Base-by-base conservation (phyloP, 2,888 invertebrate genomes). In the Elegia similella region DNA sequence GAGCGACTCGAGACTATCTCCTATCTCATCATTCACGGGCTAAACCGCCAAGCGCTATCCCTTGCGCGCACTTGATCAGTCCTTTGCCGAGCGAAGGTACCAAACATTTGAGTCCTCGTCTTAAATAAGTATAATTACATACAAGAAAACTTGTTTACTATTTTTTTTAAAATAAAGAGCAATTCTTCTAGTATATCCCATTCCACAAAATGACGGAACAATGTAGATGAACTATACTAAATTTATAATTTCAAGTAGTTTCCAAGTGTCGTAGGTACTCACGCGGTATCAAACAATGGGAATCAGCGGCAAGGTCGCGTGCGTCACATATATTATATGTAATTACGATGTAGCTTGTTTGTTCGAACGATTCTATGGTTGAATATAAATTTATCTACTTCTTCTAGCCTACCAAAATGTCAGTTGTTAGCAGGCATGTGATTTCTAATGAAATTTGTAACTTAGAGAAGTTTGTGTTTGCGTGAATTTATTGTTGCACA, bases 291-390 rank as follows among this genome's bases (percentile, higher is more conserved):
- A 82, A 81, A 90, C 89, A 90, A 89, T 89, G 77, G 83, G 78
- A 81, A 77, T 80, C 78, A 79, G 73, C 82, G 72, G 76, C 87
- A 90, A 90, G 89, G 89, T 73, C 88, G 76, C 64, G 64, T 72
- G 78, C 84, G 83, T 85, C 84, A 86, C 72, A 48, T 77, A 73
- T 80, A 78, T 82, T 82, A 77, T 74, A 80, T 84, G 80, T 88
- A 86, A 85, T 88, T 86, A 82, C 84, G 75, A 76, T 81, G 78
- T 74, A 68, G n/a, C 42, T 48, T 42, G 30, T 8, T 34, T n/a
- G 54, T 55, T 44, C 34, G 60, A 66, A 72, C 65, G 66, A 64
- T 66, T 60, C 65, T 16, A 54, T 30, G 44, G 15, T 6, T 17
- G 16, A 46, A 46, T 46, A 34, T 46, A 55, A 44, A 53, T 12